Base-by-base conservation (phyloP, 2,797 vertebrate genomes). In the Gymnoscopelus microlampas region DNA sequence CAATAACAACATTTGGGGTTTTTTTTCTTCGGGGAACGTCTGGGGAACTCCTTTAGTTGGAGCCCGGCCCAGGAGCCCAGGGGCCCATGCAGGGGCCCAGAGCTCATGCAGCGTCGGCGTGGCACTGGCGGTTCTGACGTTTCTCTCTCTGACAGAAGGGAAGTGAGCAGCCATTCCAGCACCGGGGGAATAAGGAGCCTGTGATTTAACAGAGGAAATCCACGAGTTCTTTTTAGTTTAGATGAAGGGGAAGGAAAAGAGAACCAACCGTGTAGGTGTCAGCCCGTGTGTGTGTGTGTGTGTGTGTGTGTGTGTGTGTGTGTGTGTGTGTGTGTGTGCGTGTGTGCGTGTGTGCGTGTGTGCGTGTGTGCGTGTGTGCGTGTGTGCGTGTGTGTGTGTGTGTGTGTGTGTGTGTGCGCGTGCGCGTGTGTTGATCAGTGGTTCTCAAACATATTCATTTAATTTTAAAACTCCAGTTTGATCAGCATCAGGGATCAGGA, bases 1-100 rank as follows among this genome's bases (percentile, higher is more conserved):
- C 91, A 93, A 91, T 91, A 92, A 93, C 93, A 92, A 91, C 88
- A 92, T 89, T 88, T 90, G 83, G 70, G 68, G 89, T 29, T 29
- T 29, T 29, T 26, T 26, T 26, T 26, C n/a, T n/a, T 19, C 19
- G 19, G 19, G 19, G 19, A 19, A 19, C 19, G 19, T 19, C 19
- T 90, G 89, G 87, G 89, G 79, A 84, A 71, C 73, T 78, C 76
- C 71, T 75, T 4, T 29, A 29, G 26, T 29, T 87, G 85, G 86
- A 78, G 66, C 35, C n/a, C 64, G 53, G 87, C 81, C 83, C 71
- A 5, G 74, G 26, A 29, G 26, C 66, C 73, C 77, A 19, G 19
- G 19, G 19, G 19, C 19, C 19, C 19, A 19, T 19, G 19, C 75
- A 81, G 84, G 75, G 83, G 78, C 56, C 60, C 26, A 29, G 26